phyloP scores from a whole-genome alignment of 2,797 vertebrate species.

The Poliocrania exsul region DNA sequence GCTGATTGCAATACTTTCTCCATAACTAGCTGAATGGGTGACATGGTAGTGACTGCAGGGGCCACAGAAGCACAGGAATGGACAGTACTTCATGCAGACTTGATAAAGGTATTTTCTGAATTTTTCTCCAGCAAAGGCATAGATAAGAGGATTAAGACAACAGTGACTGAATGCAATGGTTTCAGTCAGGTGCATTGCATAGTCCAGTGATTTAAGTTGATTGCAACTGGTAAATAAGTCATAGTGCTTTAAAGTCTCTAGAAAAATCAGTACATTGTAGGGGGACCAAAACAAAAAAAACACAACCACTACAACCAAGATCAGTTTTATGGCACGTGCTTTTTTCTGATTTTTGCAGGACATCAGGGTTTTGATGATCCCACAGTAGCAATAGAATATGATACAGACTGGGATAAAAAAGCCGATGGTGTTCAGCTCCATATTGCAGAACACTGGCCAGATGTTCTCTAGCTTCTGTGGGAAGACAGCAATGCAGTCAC shows the following conservation, averaged over 20 bases:
- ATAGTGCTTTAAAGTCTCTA: slow-evolving; percentile 77
- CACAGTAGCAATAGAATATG: slow-evolving; percentile 86
- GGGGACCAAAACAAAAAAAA: slow-evolving; percentile 92
- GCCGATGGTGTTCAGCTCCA: slow-evolving; percentile 84
- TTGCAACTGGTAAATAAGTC: slow-evolving; percentile 62
- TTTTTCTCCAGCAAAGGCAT: slow-evolving; percentile 89
- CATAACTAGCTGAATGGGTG: slow-evolving; percentile 18
- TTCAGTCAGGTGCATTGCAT: slow-evolving; percentile 81
- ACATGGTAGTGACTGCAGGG: not conserved
- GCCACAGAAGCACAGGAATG: slow-evolving; percentile 58
- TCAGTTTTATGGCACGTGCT: slow-evolving; percentile 79
- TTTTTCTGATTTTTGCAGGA: slow-evolving; percentile 79
- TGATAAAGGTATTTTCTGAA: slow-evolving; percentile 83
- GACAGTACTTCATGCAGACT: slow-evolving; percentile 62
- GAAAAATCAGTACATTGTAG: slow-evolving; percentile 82
- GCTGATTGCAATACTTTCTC: slow-evolving; percentile 49
- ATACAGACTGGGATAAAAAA: slow-evolving; percentile 82
- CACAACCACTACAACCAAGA: slow-evolving; percentile 81
- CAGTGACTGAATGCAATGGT: slow-evolving; percentile 87
- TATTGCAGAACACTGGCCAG: slow-evolving; percentile 71
- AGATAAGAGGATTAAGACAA: slow-evolving; percentile 92
- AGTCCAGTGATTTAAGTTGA: slow-evolving; percentile 60
- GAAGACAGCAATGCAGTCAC: slow-evolving; percentile 71
- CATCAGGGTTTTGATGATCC: slow-evolving; percentile 83
- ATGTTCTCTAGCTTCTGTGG: slow-evolving; percentile 55